Evolutionary conservation across 2,888 invertebrate genomes (phyloP).

Genomic region (Philereme vetulata): DNA sequence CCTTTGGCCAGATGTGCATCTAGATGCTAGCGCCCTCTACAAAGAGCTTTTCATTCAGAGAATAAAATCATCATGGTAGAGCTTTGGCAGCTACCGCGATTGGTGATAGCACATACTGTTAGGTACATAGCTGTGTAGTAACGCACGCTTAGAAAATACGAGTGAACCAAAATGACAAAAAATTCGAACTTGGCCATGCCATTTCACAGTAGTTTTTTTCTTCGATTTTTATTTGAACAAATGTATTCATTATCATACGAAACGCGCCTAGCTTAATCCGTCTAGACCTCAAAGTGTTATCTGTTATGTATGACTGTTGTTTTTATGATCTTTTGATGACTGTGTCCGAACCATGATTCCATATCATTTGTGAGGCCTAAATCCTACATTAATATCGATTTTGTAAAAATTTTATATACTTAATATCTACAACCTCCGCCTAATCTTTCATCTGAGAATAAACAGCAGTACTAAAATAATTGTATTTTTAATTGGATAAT

Average conservation of each 20-base stretch:
- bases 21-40: background rate
- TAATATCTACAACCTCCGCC: background rate
- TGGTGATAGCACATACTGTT: too few species aligned
- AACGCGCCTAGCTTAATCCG: background rate
- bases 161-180: too few species aligned
- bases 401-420: too few species aligned
- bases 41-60: too few species aligned
- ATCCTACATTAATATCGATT: slow-evolving; percentile 5
- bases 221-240: too few species aligned
- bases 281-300: slow-evolving; percentile 8
- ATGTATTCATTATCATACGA: too few species aligned
- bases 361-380: slow-evolving; percentile 17
- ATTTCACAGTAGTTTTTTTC: too few species aligned
- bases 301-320: slow-evolving; percentile 18
- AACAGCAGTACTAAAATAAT: background rate
- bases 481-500: background rate
- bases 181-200: too few species aligned
- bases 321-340: slow-evolving; percentile 17
- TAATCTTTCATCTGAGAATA: slow-evolving; percentile 2
- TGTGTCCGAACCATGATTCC: slow-evolving; percentile 11
- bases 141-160: too few species aligned
- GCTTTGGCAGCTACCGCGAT: too few species aligned
- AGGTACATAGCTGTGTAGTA: too few species aligned
- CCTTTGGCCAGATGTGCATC: background rate
- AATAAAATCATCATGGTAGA: too few species aligned